These are phyloP conservation scores for Brienomyrus brachyistius DNA, from an alignment of 2,113 vertebrate species.

Conservation along the genomic window DNA sequence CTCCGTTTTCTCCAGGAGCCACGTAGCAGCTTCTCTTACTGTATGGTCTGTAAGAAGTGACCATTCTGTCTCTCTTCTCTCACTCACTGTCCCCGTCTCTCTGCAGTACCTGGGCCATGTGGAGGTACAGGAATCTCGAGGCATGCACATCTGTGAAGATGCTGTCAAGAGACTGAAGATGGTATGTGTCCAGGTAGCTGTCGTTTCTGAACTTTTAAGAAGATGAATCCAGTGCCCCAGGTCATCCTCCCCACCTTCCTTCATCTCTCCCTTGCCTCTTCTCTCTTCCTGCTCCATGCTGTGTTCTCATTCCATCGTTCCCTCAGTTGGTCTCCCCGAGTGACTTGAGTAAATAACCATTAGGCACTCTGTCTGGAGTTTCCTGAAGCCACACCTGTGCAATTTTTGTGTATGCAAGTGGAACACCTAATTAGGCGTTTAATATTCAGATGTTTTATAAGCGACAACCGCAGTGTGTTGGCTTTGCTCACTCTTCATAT, in stretches of 20 bases:
- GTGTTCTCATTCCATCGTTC: not conserved
- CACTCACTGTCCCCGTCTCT: slow-evolving; percentile 5
- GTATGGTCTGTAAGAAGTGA: not conserved
- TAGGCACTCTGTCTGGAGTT: too few species aligned
- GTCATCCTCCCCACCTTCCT: not conserved
- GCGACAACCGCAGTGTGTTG: too few species aligned
- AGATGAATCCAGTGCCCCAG: not conserved
- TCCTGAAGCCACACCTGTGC: not conserved
- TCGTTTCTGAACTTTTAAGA: not conserved
- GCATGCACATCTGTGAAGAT: slow-evolving; percentile 99
- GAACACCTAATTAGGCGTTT: not conserved
- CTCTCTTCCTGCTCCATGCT: not conserved
- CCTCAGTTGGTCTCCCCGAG: not conserved
- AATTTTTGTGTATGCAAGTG: not conserved
- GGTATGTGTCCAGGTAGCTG: slow-evolving; percentile 58
- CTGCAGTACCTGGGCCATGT: slow-evolving; percentile 93
- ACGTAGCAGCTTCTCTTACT: not conserved
- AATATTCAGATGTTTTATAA: not conserved
- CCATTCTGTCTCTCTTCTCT: not conserved
- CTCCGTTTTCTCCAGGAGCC: not conserved
- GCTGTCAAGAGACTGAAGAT: slow-evolving; percentile 95
- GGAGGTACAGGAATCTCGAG: slow-evolving; percentile 96
- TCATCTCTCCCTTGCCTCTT: not conserved
- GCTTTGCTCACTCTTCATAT: not conserved
- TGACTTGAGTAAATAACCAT: not conserved